phyloP scores from a whole-genome alignment of 2,797 vertebrate genomes.

The Periophthalmus magnuspinnatus region DNA sequence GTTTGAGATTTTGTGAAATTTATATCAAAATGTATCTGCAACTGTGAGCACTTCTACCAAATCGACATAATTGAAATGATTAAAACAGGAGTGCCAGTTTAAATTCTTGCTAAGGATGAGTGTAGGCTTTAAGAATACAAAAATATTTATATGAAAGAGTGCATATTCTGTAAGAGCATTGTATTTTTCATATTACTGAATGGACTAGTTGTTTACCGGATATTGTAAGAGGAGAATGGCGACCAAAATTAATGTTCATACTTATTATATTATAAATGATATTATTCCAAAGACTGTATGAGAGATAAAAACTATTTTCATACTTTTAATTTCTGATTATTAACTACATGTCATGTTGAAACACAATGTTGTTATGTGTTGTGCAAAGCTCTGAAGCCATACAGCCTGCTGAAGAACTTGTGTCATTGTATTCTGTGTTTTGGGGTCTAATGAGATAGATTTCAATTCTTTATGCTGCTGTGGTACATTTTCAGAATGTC shows the following conservation, averaged over 20 bases:
- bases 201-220: not conserved
- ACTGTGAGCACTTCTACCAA: too few relatives aligned
- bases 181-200: slow-evolving; percentile 21
- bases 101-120: not conserved
- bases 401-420: slow-evolving; percentile 51
- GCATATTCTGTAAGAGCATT: not conserved
- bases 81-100: not conserved
- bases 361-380: slow-evolving; percentile 51
- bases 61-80: slow-evolving; percentile 17
- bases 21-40: too few relatives aligned
- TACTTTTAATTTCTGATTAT: slow-evolving; percentile 42
- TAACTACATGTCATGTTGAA: slow-evolving; percentile 38
- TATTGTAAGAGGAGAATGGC: not conserved
- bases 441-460: not conserved
- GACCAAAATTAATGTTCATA: slow-evolving; percentile 3
- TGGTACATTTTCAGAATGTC: not conserved
- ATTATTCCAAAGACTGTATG: slow-evolving; percentile 45
- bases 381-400: slow-evolving; percentile 54
- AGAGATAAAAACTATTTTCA: slow-evolving; percentile 42
- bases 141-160: not conserved
- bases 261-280: not conserved
- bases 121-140: slow-evolving; percentile 13
- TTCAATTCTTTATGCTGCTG: not conserved
- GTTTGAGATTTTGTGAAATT: too few relatives aligned
- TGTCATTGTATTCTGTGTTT: slow-evolving; percentile 14